Base-by-base conservation (phyloP, 2,888 invertebrate genomes). In the Polyommatus iphigenia region DNA sequence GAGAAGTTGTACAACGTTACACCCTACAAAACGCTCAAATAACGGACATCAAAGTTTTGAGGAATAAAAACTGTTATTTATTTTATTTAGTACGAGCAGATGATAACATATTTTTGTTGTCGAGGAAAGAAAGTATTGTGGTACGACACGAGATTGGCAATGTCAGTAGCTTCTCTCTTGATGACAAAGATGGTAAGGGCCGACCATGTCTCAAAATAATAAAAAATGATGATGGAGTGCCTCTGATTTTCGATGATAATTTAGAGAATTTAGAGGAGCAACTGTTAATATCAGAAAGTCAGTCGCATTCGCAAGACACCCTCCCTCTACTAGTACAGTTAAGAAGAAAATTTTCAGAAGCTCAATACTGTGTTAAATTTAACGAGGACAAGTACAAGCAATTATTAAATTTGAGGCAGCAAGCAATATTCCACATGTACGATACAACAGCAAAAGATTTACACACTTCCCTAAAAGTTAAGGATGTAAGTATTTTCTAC, bases 241-340 rank as follows among this genome's bases (percentile, higher is more conserved):
- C 92, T 15, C 78, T 91, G 8, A 80, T 86, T n/a, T 89, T 89
- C 83, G 90, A 93, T 84, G 88, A 90, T n/a, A 87, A 90, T 78
- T 90, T 91, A 78, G 81, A 87, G 54, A 84, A 82, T 29, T 79
- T 87, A 13, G 84, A 83, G 24, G 85, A 85, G 4, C 80, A 80
- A 79, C 79, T 83, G 0, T 76, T 80, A 29, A 57, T 80, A 3
- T 71, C 81, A 5, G 10, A 73, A 54, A 50, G 15, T 36, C 50
- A 46, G 10, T 3, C 46, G 3, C 83, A 13, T 80, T 80, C n/a
- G 10, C 83, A 86, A 32, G 86, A 87, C 15, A 82, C 84, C 0
- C 77, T 84, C 3, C 87, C 89, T 2, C 80, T 90, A 15, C 73
- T 89, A 4, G 86, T 81, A 20, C 85, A 90, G 57, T 82, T 93